Base-by-base conservation (phyloP, 2,113 vertebrate species). In the Sarotherodon lohbergeri region DNA sequence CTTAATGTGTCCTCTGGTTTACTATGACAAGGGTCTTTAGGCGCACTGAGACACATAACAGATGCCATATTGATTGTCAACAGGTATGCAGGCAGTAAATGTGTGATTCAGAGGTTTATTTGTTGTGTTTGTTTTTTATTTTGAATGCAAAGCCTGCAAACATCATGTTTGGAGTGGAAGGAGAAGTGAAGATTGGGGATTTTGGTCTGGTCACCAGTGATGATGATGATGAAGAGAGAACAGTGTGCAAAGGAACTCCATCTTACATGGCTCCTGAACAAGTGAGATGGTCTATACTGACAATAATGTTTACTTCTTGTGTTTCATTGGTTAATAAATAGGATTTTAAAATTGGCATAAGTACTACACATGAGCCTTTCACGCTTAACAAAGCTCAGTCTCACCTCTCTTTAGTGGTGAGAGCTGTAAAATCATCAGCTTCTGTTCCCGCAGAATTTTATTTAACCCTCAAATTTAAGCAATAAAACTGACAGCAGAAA, bases 151-250 rank as follows among this genome's bases (percentile, higher is more conserved):
- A 99, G 98, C 98, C 98, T 66, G 50, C 55, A 79, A 99, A 99
- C 92, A 97, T 99, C 93, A 96, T 99, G 91, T 92, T 99, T 91
- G 96, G 96, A 9, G 22, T 0, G 7, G 54, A 93, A 9, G 82
- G 88, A 27, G 59, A 91, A 22, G 92, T 98, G 91, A 98, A 98
- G 96, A 98, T 99, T 39, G 98, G 97, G 6, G 98, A 99, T 93
- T 98, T 99, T 2, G 98, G 98, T 78, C 96, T 99, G 34, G 97
- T 95, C 83, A 97, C 97, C 50, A 89, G 86, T 32, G 88, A 91
- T 36, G 29, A 19, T 63, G 88, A 91, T 82, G 24, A 76, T 2
- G 73, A 84, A 7, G 91, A 94, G 11, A 95, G 96, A 88, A 97
- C 97, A 2, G 85, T 7, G 85, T 0, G 3, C 56, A 81, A 43